Evolutionary conservation across 2,113 vertebrate genomes (phyloP), one percentile per base, ranked within the genome.

Genomic region (Sebastes schlegelii): DNA sequence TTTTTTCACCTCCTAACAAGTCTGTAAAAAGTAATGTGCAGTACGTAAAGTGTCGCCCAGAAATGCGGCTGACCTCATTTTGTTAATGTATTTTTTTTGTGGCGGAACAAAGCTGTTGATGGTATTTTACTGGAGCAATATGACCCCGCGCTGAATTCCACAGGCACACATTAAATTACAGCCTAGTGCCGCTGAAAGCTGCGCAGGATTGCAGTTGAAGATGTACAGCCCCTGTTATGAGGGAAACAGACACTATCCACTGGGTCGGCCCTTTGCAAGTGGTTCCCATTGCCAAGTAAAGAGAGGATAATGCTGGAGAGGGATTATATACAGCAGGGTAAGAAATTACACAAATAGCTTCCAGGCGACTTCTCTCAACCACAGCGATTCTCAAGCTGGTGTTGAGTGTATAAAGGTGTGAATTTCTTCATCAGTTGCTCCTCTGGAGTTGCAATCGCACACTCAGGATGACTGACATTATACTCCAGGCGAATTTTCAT

Each of bases 81-180:
- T 85, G 63, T 60, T 73, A 88, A 92, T 79, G 72, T 80, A 77
- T 91, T 91, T 92, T 34, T 88, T 91, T 89, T 86, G 76, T 72
- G 80, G 90, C 77, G 90, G 90, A 94, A 93, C 90, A 89, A 94
- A 95, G 90, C 92, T 88, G 85, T 91, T 93, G 90, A 93, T 92
- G 92, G 91, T 84, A 90, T 95, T 94, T 95, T 88, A 80, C 84
- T 88, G 71, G 83, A 83, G 90, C 91, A 89, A 86, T 84, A 78
- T 85, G 85, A 92, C 92, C 90, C 75, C 12, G 48, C 43, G 1
- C 63, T 88, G 83, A 86, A 90, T 91, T 92, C 91, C 87, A 92
- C 83, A 93, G 72, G 74, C 80, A 88, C 86, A 84, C 90, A 92
- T 93, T 89, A 92, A 90, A 93, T 90, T 89, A 92, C 92, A 91